Evolutionary conservation across 2,888 invertebrate genomes (phyloP).

Genomic region (Rapana venosa): DNA sequence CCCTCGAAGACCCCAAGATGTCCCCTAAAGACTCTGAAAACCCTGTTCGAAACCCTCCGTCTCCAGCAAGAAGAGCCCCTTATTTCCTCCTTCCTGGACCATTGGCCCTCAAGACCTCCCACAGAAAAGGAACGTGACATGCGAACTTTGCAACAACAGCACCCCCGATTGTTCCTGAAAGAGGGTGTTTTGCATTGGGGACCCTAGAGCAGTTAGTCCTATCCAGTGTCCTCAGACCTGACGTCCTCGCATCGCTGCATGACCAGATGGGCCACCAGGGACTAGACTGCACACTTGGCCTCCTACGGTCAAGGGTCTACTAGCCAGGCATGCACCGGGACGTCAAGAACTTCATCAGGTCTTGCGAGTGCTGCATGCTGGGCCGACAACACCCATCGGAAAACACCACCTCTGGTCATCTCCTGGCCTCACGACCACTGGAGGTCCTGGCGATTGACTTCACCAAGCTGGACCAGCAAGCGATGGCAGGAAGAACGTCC

Average conservation of each 20-base stretch:
- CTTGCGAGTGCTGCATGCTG: background rate
- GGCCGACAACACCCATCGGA: background rate
- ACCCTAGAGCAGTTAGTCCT: constrained; percentile 21
- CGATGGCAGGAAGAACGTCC: constrained; percentile 53
- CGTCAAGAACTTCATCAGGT: constrained; percentile 41
- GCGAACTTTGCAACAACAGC: background rate
- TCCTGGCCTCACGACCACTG: constrained; percentile 52
- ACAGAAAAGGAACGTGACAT: background rate
- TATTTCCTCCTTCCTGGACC: background rate
- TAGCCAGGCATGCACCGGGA: constrained; percentile 55
- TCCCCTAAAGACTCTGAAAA: no score
- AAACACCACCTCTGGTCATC: constrained; percentile 25
- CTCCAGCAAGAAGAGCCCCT: no score
- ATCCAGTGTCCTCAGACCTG: background rate
- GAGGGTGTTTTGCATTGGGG: background rate
- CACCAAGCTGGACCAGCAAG: constrained; percentile 50
- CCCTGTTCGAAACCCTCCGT: no score
- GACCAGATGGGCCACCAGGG: constrained; percentile 52
- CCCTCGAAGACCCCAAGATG: no score
- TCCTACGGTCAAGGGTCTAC: constrained; percentile 53
- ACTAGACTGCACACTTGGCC: constrained; percentile 47
- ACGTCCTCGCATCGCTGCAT: constrained; percentile 37
- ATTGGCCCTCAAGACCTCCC: background rate
- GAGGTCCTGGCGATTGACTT: constrained; percentile 60
- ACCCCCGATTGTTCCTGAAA: background rate